These are phyloP conservation scores for Sinonovacula constricta DNA, from an alignment of 1,140 invertebrate species.

Conservation along the genomic window DNA sequence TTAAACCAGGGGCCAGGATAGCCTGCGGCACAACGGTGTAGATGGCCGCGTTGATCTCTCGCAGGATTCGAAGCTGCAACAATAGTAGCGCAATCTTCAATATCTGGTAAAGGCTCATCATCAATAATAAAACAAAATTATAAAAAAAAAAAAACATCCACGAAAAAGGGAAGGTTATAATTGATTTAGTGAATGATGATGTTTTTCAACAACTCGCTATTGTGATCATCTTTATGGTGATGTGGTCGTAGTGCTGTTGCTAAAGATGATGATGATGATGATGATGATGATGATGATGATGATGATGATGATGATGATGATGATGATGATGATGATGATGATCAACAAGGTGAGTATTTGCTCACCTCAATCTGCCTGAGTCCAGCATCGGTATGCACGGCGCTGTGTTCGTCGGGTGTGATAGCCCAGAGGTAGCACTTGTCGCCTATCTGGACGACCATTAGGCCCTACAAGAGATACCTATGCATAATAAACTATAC, in stretches of 20 bases:
- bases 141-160: too few relatives aligned
- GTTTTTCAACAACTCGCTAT: too few relatives aligned
- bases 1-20: too few relatives aligned
- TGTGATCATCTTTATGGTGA: too few relatives aligned
- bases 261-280: neutral
- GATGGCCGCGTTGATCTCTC: neutral
- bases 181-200: too few relatives aligned
- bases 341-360: too few relatives aligned
- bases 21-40: neutral
- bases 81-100: too few relatives aligned
- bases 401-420: neutral
- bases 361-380: slow-evolving; percentile 18
- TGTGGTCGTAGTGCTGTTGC: neutral
- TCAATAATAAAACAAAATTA: too few relatives aligned
- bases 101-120: too few relatives aligned
- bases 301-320: slow-evolving; percentile 4
- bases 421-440: slow-evolving; percentile 23
- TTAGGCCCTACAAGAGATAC: slow-evolving; percentile 15
- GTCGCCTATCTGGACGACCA: slow-evolving; percentile 6
- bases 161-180: too few relatives aligned
- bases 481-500: too few relatives aligned
- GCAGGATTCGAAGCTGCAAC: neutral
- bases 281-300: slow-evolving; percentile 4
- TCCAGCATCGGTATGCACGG: slow-evolving; percentile 11
- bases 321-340: too few relatives aligned